A percentile compares a stretch with the other conserved stretches of the same genome.
Evolutionary conservation across 2,797 vertebrate species (phyloP).

Genomic region (Poliocrania exsul): DNA sequence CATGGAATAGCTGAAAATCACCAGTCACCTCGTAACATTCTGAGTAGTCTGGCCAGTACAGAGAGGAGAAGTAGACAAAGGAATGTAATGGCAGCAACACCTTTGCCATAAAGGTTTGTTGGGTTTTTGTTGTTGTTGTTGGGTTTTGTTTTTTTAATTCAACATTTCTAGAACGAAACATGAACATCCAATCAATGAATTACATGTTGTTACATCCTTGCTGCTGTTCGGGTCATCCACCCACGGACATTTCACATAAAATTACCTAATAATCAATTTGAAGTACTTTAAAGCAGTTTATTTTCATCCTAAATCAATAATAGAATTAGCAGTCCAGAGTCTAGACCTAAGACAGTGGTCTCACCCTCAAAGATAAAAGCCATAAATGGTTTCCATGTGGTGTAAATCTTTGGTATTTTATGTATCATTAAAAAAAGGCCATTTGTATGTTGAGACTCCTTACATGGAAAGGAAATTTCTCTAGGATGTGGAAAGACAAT

Average conservation of each 20-base stretch:
- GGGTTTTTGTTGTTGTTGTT: too few relatives aligned
- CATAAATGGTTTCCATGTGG: background rate
- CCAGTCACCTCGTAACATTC: background rate
- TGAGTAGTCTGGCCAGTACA: background rate
- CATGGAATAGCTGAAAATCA: conserved; percentile 18
- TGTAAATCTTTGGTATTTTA: background rate
- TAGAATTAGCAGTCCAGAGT: background rate
- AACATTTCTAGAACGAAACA: background rate
- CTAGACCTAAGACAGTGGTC: background rate
- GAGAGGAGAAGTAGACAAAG: background rate
- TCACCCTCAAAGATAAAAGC: background rate
- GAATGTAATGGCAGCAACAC: background rate
- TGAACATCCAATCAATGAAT: background rate
- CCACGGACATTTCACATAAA: background rate
- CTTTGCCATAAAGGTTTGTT: background rate
- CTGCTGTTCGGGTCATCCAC: background rate
- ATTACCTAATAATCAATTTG: background rate
- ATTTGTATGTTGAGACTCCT: background rate
- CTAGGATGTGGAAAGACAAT: background rate
- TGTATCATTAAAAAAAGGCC: background rate
- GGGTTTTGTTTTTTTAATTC: background rate
- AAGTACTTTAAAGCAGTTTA: conserved; percentile 4
- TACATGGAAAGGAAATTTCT: background rate
- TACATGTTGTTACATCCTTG: background rate
- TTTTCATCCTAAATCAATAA: background rate